Evolutionary conservation across 2,797 vertebrate genomes (phyloP).

Genomic region (Schizopygopsis pylzovi): DNA sequence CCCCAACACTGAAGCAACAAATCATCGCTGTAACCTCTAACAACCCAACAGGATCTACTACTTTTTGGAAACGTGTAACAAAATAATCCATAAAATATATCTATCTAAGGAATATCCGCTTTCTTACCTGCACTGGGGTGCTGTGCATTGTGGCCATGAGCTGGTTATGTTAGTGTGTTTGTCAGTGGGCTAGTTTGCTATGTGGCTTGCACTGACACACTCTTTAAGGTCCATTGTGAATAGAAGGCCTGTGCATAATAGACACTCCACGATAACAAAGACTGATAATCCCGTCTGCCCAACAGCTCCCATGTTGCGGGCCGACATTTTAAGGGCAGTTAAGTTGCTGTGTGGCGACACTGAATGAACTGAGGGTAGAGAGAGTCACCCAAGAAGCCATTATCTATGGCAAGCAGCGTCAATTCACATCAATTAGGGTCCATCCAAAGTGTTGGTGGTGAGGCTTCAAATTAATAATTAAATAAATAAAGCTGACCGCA

Average conservation of each 20-base stretch:
- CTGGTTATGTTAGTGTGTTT: conserved; percentile 80
- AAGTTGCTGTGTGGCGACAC: conserved; percentile 81
- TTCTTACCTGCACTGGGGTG: conserved; percentile 75
- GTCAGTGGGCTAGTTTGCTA: conserved; percentile 76
- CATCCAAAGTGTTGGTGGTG: conserved; percentile 85
- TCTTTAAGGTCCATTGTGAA: conserved; percentile 78
- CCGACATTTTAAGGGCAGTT: conserved; percentile 81
- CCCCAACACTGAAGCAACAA: background rate
- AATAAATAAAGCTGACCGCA: conserved; percentile 84
- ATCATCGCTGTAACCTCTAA: background rate
- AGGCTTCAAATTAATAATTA: conserved; percentile 86
- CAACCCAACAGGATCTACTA: background rate
- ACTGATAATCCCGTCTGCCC: conserved; percentile 80
- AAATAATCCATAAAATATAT: conserved; percentile 22
- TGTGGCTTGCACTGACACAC: conserved; percentile 74
- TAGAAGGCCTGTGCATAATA: conserved; percentile 80
- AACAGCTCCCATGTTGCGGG: conserved; percentile 75
- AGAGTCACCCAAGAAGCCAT: conserved; percentile 84
- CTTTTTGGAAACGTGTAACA: background rate
- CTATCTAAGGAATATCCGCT: conserved; percentile 59
- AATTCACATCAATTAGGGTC: conserved; percentile 84
- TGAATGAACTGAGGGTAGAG: conserved; percentile 80
- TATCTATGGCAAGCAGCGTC: conserved; percentile 83
- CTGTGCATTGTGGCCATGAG: conserved; percentile 70
- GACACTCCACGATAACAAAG: conserved; percentile 80